Base-by-base conservation (phyloP, 2,797 vertebrate genomes). In the Melopsittacus undulatus region DNA sequence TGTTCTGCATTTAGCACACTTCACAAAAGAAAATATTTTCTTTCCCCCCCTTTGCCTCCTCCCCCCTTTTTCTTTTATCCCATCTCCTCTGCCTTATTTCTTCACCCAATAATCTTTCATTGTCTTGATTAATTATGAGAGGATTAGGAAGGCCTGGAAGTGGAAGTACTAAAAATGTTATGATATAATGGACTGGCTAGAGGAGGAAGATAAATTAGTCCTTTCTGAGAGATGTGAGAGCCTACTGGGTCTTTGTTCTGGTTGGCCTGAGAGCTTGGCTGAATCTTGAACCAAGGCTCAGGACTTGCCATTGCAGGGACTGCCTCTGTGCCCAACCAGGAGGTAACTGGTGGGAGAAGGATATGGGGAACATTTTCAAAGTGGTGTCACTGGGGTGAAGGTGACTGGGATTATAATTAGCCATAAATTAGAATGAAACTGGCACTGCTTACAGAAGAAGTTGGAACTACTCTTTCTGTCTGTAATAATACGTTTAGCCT, bases 11-110 rank as follows among this genome's bases (percentile, higher is more conserved):
- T 64, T 48, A 68, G 52, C 34, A 18, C 62, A 8, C 15, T 83
- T 81, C 43, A 29, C 48, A 42, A 77, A 80, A 61, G 64, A 87
- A 92, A 38, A 76, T 30, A 36, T 24, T 13, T 61, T 7, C 10
- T 51, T 68, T 11, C 6, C 21, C 8, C 17, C 7, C 0, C 10
- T 2, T 6, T 4, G 11, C 6, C 6, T 4, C 13, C 11, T 17
- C 24, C 24, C 17, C 3, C 5, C 29, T 20, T 27, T 51, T 42
- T 29, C 22, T 5, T 15, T 49, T 26, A 8, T 7, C 20, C 40
- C 21, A 4, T 30, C 20, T 8, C 11, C 4, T 18, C 22, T 29
- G 13, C 59, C 45, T 51, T 51, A 24, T 82, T 29, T 36, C 22
- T 76, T 90, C 34, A 19, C 16, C 22, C 32, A 49, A 15, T 48